Percentiles rank a stretch among this genome's conserved stretches.
Evolutionary conservation across 2,888 invertebrate species (phyloP).

Genomic region (Sinhomidia bicolor): DNA sequence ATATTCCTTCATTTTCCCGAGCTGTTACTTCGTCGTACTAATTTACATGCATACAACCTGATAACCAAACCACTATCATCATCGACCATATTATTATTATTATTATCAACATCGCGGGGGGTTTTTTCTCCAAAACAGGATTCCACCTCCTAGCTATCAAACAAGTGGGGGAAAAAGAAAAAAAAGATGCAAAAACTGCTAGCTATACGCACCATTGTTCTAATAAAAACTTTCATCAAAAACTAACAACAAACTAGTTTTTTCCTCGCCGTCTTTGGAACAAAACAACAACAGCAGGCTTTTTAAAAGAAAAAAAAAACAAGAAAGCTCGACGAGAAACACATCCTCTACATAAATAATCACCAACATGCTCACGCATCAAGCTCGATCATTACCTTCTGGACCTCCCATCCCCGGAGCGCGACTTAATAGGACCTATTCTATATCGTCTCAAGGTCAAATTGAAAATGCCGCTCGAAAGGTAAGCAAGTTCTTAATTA

Average conservation of each 20-base stretch:
- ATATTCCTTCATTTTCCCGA: no score
- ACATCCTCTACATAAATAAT: constrained; percentile 1
- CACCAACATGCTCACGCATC: constrained; percentile 84
- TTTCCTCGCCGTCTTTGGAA: background rate
- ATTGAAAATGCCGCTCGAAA: constrained; percentile 88
- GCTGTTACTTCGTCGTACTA: no score
- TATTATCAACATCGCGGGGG: constrained; percentile 38
- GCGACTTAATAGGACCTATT: constrained; percentile 89
- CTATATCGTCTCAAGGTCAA: constrained; percentile 92
- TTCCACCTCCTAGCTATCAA: background rate
- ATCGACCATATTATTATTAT: no score
- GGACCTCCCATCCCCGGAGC: constrained; percentile 80
- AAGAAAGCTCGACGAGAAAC: no score
- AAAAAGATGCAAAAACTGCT: background rate
- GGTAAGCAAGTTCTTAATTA: constrained; percentile 80
- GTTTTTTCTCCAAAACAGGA: background rate
- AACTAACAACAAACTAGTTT: background rate
- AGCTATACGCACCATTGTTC: background rate
- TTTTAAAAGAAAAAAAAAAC: constrained; percentile 3
- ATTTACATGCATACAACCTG: constrained; percentile 14
- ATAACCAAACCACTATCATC: background rate
- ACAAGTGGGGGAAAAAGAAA: background rate
- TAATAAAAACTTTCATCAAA: no score
- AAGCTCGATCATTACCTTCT: constrained; percentile 86
- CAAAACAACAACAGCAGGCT: no score